Evolutionary conservation across 2,888 invertebrate genomes (phyloP).

Genomic region (Nebria brevicollis): DNA sequence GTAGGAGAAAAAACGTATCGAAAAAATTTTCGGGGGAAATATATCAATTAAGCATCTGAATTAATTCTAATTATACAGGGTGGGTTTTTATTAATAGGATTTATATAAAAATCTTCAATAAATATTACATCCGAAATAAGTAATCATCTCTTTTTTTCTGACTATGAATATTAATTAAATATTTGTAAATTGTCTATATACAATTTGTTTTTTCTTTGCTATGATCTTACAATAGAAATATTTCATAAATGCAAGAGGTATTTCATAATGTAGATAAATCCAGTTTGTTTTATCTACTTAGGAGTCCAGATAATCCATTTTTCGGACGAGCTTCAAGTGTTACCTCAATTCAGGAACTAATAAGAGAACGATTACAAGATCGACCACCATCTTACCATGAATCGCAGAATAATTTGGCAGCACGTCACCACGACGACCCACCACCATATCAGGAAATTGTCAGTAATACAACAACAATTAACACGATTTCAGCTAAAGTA

Average conservation of each 20-base stretch:
- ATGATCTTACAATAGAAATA: too few species aligned
- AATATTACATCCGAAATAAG: too few species aligned
- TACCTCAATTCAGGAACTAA: slow-evolving; percentile 53
- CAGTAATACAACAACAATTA: not conserved
- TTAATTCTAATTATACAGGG: too few species aligned
- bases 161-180: too few species aligned
- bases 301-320: slow-evolving; percentile 8
- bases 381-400: slow-evolving; percentile 58
- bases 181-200: too few species aligned
- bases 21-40: not conserved
- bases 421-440: slow-evolving; percentile 50
- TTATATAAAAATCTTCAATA: not conserved
- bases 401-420: slow-evolving; percentile 43
- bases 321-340: slow-evolving; percentile 47
- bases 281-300: not conserved
- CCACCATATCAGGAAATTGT: slow-evolving; percentile 52
- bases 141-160: too few species aligned
- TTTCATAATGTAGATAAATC: not conserved
- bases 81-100: not conserved
- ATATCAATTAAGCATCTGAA: too few species aligned
- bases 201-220: too few species aligned
- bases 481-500: slow-evolving; percentile 34
- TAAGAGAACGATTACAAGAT: slow-evolving; percentile 53
- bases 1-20: not conserved
- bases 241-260: not conserved